Evolutionary conservation across 2,888 invertebrate genomes (phyloP).

Genomic region (Lepidocyrtoides sp.): DNA sequence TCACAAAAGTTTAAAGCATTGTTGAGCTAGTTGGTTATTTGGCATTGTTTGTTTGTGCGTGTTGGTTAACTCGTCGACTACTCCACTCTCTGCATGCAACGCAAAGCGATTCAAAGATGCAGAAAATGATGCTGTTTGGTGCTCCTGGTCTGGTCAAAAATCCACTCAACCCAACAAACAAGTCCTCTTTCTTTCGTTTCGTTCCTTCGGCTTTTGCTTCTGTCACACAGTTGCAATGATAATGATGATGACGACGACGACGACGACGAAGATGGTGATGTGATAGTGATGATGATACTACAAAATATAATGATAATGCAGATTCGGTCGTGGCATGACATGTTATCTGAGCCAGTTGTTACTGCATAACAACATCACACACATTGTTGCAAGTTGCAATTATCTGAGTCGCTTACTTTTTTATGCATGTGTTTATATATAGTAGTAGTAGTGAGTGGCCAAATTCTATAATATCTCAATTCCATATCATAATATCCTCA

Average conservation of each 20-base stretch:
- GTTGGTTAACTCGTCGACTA: background rate
- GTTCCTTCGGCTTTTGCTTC: conserved; percentile 22
- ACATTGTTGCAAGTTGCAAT: conserved; percentile 8
- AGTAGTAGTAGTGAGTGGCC: too few species aligned
- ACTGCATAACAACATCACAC: background rate
- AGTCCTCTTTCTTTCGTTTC: background rate
- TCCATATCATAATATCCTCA: conserved; percentile 18
- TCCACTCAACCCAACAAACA: conserved; percentile 22
- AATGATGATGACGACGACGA: background rate
- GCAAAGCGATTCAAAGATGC: too few species aligned
- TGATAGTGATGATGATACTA: background rate
- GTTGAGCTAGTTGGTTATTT: conserved; percentile 36
- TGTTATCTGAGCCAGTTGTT: conserved; percentile 19
- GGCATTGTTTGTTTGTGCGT: conserved; percentile 39
- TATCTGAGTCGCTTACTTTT: background rate
- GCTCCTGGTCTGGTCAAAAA: background rate
- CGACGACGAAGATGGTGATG: background rate
- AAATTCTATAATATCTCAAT: conserved; percentile 42
- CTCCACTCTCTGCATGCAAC: background rate
- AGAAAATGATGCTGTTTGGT: background rate
- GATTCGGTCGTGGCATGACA: conserved; percentile 28
- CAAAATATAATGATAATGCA: background rate
- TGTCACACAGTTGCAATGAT: conserved; percentile 13
- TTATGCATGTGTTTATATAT: background rate
- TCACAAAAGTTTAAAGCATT: background rate